These are phyloP conservation scores for Anolis sagrei DNA, from an alignment of 2,113 vertebrate species.

Conservation along the genomic window DNA sequence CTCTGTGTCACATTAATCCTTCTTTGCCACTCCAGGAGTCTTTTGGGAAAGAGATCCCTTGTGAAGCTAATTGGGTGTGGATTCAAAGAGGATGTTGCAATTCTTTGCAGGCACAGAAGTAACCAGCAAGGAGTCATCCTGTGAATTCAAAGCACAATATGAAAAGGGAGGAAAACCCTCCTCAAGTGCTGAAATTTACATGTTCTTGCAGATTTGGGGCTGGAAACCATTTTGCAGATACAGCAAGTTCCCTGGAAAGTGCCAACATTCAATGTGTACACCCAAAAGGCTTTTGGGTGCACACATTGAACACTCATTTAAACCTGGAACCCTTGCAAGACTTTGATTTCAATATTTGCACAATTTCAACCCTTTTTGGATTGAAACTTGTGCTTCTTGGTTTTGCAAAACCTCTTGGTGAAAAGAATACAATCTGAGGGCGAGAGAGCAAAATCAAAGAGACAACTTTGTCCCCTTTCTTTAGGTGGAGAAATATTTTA, in stretches of 20 bases:
- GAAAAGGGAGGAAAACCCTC: not conserved
- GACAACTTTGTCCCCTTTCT: no score
- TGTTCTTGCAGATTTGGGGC: not conserved
- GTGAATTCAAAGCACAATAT: not conserved
- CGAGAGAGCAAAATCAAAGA: not conserved
- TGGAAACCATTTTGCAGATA: no score
- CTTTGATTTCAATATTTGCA: no score
- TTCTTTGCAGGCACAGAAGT: not conserved
- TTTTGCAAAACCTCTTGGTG: not conserved
- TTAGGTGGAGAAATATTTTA: no score
- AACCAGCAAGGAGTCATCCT: not conserved
- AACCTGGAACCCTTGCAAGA: no score
- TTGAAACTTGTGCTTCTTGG: not conserved
- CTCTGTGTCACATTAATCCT: not conserved
- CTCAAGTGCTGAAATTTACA: not conserved
- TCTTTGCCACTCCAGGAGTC: constrained; percentile 4
- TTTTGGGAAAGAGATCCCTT: not conserved
- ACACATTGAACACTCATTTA: no score
- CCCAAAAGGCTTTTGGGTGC: not conserved
- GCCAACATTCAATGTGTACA: no score
- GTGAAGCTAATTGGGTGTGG: not conserved
- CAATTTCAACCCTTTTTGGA: no score
- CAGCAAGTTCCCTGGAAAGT: no score
- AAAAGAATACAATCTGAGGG: not conserved
- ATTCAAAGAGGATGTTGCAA: not conserved